A percentile compares a stretch with the other conserved stretches of the same genome.
These are phyloP conservation scores for Luperina testacea DNA, from an alignment of 2,888 invertebrate genomes.

Conservation along the genomic window DNA sequence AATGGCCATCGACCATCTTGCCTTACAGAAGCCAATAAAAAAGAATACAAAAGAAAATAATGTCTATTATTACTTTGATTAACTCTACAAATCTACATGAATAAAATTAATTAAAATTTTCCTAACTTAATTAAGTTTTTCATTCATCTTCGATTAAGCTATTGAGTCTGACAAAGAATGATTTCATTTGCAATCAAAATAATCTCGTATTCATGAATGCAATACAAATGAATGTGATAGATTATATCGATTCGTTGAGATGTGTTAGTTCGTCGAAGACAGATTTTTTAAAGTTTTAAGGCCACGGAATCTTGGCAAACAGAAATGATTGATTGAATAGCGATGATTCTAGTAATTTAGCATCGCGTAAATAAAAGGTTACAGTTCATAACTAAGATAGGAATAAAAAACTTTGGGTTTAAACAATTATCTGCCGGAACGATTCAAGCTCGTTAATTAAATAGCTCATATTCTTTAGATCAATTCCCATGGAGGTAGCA, in stretches of 20 bases:
- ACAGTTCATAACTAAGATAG: slow-evolving; percentile 4
- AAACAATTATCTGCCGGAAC: slow-evolving; percentile 36
- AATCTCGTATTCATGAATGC: slow-evolving; percentile 26
- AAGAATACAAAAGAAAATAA: slow-evolving; percentile 30
- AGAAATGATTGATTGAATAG: slow-evolving; percentile 35
- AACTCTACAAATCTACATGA: slow-evolving; percentile 27
- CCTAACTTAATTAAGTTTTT: slow-evolving; percentile 49
- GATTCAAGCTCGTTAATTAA: slow-evolving; percentile 43
- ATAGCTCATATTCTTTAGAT: slow-evolving; percentile 26
- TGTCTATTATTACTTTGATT: slow-evolving; percentile 30
- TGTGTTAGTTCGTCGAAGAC: slow-evolving; percentile 21
- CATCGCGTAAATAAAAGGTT: slow-evolving; percentile 14
- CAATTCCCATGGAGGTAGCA: slow-evolving; percentile 45
- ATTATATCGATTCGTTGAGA: slow-evolving; percentile 19
- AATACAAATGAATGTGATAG: slow-evolving; percentile 20
- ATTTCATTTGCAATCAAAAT: slow-evolving; percentile 26
- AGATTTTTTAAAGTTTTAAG: slow-evolving; percentile 24
- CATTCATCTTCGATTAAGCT: slow-evolving; percentile 52
- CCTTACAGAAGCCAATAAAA: slow-evolving; percentile 46
- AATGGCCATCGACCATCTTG: slow-evolving; percentile 6
- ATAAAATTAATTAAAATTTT: slow-evolving; percentile 58
- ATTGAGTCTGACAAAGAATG: slow-evolving; percentile 53
- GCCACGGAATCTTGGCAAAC: slow-evolving; percentile 12
- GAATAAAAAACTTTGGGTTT: slow-evolving; percentile 23
- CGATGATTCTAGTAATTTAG: slow-evolving; percentile 38